Base-by-base conservation (phyloP, 2,113 vertebrate species). In the Pedetes capensis region DNA sequence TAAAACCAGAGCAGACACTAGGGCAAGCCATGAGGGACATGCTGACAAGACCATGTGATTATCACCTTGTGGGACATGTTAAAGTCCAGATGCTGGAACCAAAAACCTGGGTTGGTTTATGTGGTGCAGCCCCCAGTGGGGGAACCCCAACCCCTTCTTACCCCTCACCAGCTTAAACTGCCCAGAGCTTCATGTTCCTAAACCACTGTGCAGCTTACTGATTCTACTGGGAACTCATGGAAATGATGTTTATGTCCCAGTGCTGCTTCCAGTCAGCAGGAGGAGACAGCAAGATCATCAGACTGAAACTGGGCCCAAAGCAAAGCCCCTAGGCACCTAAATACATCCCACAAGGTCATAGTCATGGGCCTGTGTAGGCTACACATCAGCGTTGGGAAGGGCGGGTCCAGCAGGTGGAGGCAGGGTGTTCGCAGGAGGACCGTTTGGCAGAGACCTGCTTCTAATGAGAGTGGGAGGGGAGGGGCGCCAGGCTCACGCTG, bases 401-500 rank as follows among this genome's bases (percentile, higher is more conserved):
- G 16, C 39, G 49, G 42, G 25, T 87, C 84, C 55, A 42, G 39
- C 12, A 1, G 55, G 7, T 3, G 22, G 23, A 1, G 14, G 12
- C 8, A 8, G 61, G 8, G 16, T n/a, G 69, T 79, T 93, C 59
- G 61, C 72, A 80, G 86, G 20, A 34, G 9, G 32, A 42, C 87
- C 32, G 4, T 51, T 68, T 37, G n/a, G 47, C 32, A 34, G 16
- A 86, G 63, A 39, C 9, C 42, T 51, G 39, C 18, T 85, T 34
- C 80, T 95, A 87, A 90, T 42, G 89, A 95, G 86, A 42, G n/a
- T n/a, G n/a, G n/a, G n/a, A 78, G 18, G 12, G 9, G 17, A 64
- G 37, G 2, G 55, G 34, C 23, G 22, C 27, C 69, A 55, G 64
- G 87, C 61, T 25, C 63, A 68, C 94, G 64, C 89, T 94, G 76